Evolutionary conservation across 2,888 invertebrate species (phyloP), one percentile per base, ranked within the genome.

Genomic region (Tinea trinotella): DNA sequence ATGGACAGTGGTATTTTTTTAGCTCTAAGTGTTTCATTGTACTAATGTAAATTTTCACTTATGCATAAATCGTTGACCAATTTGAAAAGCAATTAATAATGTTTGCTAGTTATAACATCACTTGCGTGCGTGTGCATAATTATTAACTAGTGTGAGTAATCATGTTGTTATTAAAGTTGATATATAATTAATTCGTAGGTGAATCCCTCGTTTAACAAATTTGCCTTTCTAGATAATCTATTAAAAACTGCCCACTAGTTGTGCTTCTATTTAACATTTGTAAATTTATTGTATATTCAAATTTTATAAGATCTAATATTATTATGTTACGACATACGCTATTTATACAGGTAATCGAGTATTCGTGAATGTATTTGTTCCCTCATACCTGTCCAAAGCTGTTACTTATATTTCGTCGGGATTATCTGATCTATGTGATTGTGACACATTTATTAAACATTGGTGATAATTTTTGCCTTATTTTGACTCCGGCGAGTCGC

Each of bases 61-160:
- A 67, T 71, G 30, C 30, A 30, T 30, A 30, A 67, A 70, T 70
- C 71, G 71, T 74, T 71, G 74, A 75, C 74, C 72, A 66, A 69
- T 67, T 65, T 65, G 66, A 52, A n/a, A 56, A 56, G 68, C 68
- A 65, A 66, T 30, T 30, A 4, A 30, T 30, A 30, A 30, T 66
- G 74, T 74, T 66, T 74, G 76, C 76, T 70, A 62, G 69, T 76
- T 73, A 65, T 66, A 69, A 71, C 70, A 69, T 67, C 66, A 77
- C 77, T 80, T 76, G 67, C 65, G 73, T 80, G 74, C 64, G 68
- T 69, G 71, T 76, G 77, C 74, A 70, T 10, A 74, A 71, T 66
- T 62, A 68, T 63, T 71, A 65, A 66, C 64, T 66, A 64, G 68
- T 69, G 71, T 76, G 77, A 73, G 70, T 10, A 74, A 71, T 66